These are phyloP conservation scores for Calonectris borealis DNA, from an alignment of 2,113 vertebrate species.

Conservation along the genomic window DNA sequence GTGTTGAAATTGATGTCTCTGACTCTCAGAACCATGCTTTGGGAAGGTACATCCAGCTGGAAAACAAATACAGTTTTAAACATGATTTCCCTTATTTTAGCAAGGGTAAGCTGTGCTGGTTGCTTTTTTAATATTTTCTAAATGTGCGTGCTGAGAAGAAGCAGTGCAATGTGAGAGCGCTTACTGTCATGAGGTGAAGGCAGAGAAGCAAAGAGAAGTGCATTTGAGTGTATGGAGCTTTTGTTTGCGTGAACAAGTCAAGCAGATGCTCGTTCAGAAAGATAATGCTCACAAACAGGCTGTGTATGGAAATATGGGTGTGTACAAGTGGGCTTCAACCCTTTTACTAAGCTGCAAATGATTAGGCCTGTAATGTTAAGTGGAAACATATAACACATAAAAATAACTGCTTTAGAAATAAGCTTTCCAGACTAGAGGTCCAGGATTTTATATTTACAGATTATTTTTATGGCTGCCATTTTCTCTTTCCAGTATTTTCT, in stretches of 20 bases:
- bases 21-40: not conserved
- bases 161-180: not conserved
- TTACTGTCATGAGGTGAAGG: not conserved
- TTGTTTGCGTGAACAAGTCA: not conserved
- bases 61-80: not conserved
- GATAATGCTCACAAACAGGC: not conserved
- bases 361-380: not conserved
- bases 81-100: not conserved
- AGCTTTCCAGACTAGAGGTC: not conserved
- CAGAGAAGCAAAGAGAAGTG: not conserved
- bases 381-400: not conserved
- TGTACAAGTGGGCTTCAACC: not conserved
- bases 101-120: not conserved
- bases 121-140: not conserved
- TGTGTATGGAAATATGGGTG: not conserved
- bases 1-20: not conserved
- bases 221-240: not conserved
- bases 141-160: not conserved
- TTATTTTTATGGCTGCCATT: not conserved
- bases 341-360: not conserved
- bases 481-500: not conserved
- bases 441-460: not conserved
- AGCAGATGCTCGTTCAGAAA: not conserved
- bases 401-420: constrained; percentile 18
- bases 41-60: not conserved